A percentile compares a stretch with the other conserved stretches of the same genome.
phyloP scores from a whole-genome alignment of 1,140 invertebrate genomes.

The Drosophila busckii region DNA sequence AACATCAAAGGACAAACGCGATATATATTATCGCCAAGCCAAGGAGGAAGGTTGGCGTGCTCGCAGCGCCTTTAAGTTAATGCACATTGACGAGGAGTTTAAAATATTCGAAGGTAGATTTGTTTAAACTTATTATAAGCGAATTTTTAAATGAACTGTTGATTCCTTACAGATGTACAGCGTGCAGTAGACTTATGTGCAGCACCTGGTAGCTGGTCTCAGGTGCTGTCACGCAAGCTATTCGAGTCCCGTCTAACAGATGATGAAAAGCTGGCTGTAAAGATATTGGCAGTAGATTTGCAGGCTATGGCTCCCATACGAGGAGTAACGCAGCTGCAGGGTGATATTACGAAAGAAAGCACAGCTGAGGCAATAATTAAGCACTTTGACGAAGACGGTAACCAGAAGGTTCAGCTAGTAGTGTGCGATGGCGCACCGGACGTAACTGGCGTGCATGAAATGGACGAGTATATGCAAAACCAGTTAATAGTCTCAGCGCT shows the following conservation, averaged over 20 bases:
- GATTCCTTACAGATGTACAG: slow-evolving; percentile 85
- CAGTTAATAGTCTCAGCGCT: slow-evolving; percentile 95
- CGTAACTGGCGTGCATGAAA: slow-evolving; percentile 98
- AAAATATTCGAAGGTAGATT: slow-evolving; percentile 89
- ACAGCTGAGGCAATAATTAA: slow-evolving; percentile 95
- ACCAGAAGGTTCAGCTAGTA: slow-evolving; percentile 94
- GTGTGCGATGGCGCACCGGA: slow-evolving; percentile 99
- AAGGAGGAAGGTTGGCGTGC: slow-evolving; percentile 99
- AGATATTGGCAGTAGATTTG: slow-evolving; percentile 98
- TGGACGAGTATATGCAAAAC: slow-evolving; percentile 98
- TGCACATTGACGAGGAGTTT: slow-evolving; percentile 98
- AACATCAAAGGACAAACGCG: slow-evolving; percentile 98
- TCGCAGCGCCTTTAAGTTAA: slow-evolving; percentile 98
- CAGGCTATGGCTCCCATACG: slow-evolving; percentile 98
- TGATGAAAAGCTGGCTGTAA: slow-evolving; percentile 83
- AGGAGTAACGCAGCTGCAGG: slow-evolving; percentile 97
- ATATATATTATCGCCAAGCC: slow-evolving; percentile 98
- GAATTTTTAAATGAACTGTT: neutral
- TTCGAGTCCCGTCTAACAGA: slow-evolving; percentile 79
- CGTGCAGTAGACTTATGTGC: slow-evolving; percentile 98
- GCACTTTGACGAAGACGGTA: slow-evolving; percentile 84
- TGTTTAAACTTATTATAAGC: neutral
- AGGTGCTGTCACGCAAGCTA: slow-evolving; percentile 92
- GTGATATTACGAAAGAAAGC: slow-evolving; percentile 96
- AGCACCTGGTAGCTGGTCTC: slow-evolving; percentile 98